Evolutionary conservation across 1,140 invertebrate species (phyloP), one percentile per base, ranked within the genome.

Genomic region (Solenopsis invicta): DNA sequence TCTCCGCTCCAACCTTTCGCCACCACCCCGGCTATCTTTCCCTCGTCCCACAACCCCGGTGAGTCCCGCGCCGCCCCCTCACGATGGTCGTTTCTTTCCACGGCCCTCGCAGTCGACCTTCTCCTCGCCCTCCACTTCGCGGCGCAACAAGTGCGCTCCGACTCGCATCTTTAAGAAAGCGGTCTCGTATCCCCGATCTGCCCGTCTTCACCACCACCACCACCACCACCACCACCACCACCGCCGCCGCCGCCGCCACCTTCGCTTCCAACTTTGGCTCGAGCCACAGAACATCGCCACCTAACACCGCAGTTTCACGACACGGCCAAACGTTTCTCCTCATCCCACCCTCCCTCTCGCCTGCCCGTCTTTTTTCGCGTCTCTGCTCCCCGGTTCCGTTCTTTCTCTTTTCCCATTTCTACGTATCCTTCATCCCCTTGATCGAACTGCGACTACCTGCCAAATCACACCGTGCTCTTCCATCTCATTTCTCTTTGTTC

Each of bases 151-250:
- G 95, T 95, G 95, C 93, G 92, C 91, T 90, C 88, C 87, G 84
- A 34, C 87, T 92, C 93, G 91, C 93, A 93, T 95, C 94, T 95
- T 95, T 94, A 95, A 95, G 95, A 95, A 95, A 94, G 90, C 91
- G 86, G 86, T 72, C 54, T 75, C 71, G 77, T 62, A 54, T 88
- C 81, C 54, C 48, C 76, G 29, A 16, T 21, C 24, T 10, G 8
- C 50, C 66, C 18, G 21, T 34, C 5, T 29, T 69, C 56, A 4
- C 41, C 18, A 18, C 18, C 50, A 54, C 69, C 59, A 18, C 52
- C 52, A n/a, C 56, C 85, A 67, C 37, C 88, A 62, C 24, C 66
- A 50, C 24, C 52, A n/a, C n/a, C 56, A 4, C 41, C 18, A 18
- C 18, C 50, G 48, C 69, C 59, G n/a, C 52, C 52, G n/a, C 56